Evolutionary conservation across 2,888 invertebrate species (phyloP), one percentile per base, ranked within the genome.

Genomic region (Heliconius cydno): DNA sequence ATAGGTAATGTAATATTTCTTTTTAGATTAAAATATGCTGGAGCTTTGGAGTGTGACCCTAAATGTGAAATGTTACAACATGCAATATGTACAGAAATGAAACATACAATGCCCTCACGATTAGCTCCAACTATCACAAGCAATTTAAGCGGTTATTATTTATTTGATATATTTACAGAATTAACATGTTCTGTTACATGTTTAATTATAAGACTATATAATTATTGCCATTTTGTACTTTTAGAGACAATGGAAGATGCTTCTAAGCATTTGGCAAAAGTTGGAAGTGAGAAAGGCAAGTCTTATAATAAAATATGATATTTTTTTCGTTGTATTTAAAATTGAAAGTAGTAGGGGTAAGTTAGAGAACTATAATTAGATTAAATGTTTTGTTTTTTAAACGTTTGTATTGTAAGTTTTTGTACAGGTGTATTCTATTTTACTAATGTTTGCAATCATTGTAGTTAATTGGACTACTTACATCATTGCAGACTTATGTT

Each of bases 271-370:
- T 87, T 93, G 71, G 92, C 92, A 13, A 90, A 88, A 83, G 38
- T 85, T 60, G 93, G 91, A 79, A 80, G 81, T 5, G 88, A 87
- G 76, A 92, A 90, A 89, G 92, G 92, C 90, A 86, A 79, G 52
- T 60, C 34, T 12, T 57, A 52, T 13, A 2, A 65, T 52, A 38
- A 76, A 38, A 72, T 57, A 41, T 72, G 22, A 66, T 74, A 60
- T 28, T 60, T n/a, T 10, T 10, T n/a, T 57, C 22, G 9, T 22
- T 57, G 22, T 3, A 19, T 57, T 22, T n/a, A 57, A 9, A 57
- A 57, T 22, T 22, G 9, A 0, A 57, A 57, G 9, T 57, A n/a
- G 22, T n/a, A 7, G 15, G 6, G 46, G 19, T 52, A 52, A 19
- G 7, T 52, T 19, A 52, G 7, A 19, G 15, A 52, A 19, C 6